phyloP scores from a whole-genome alignment of 2,888 invertebrate species.

The Glaucopsyche alexis region DNA sequence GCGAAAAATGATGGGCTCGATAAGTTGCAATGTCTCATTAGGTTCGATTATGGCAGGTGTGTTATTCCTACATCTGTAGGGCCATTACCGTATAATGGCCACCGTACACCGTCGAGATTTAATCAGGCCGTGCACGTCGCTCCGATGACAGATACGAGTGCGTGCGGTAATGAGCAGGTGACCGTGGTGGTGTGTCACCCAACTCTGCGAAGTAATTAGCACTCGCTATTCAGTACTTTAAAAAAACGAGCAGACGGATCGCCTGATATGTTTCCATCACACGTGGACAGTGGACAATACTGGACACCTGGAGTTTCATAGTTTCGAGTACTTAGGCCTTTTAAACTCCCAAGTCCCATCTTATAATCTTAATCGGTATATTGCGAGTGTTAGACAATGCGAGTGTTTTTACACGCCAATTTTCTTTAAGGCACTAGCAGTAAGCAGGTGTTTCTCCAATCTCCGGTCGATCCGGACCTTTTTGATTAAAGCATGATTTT shows the following conservation, averaged over 20 bases:
- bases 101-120: conserved; percentile 59
- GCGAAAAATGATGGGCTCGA: too few relatives aligned
- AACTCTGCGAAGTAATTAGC: conserved; percentile 3
- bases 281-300: too few relatives aligned
- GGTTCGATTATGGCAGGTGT: conserved; percentile 8
- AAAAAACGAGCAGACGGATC: background rate
- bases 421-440: too few relatives aligned
- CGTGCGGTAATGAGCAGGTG: conserved; percentile 71
- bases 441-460: too few relatives aligned
- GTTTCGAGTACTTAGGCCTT: too few relatives aligned
- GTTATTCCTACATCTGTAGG: conserved; percentile 38
- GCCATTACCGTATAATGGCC: conserved; percentile 70
- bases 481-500: too few relatives aligned
- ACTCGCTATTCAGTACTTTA: background rate
- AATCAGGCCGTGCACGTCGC: conserved; percentile 59
- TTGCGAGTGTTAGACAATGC: too few relatives aligned
- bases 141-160: conserved; percentile 71
- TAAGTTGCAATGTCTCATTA: background rate
- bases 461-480: too few relatives aligned
- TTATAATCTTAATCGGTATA: too few relatives aligned
- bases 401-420: too few relatives aligned
- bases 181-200: conserved; percentile 53
- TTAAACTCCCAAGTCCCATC: too few relatives aligned
- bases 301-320: too few relatives aligned
- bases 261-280: background rate